Conservation (phyloP, 2,888 invertebrate genomes). For the Dioctria rufipes region DNA sequence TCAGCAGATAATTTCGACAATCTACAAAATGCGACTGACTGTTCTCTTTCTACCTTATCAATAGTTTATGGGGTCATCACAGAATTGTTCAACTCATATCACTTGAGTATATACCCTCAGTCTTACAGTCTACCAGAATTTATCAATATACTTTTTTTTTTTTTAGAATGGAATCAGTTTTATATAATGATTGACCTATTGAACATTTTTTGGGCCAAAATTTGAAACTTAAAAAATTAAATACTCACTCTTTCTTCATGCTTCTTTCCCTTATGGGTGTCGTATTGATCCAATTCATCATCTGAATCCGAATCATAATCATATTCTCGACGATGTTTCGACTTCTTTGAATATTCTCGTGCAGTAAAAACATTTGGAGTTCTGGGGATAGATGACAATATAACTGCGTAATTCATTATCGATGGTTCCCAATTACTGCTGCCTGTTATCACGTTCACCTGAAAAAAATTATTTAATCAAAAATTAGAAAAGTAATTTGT, state of each 20-base stretch:
- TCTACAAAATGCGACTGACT: neutral
- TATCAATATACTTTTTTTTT: neutral
- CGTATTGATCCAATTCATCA: slow-evolving; percentile 66
- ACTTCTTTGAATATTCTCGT: slow-evolving; percentile 66
- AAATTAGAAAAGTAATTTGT: too few species aligned
- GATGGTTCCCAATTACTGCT: neutral
- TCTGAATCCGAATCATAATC: slow-evolving; percentile 75
- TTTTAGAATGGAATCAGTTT: neutral
- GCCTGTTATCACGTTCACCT: neutral
- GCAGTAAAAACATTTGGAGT: slow-evolving; percentile 32
- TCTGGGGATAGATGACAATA: neutral
- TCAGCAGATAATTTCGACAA: neutral
- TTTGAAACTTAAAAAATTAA: neutral
- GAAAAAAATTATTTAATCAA: too few species aligned
- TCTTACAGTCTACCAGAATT: neutral
- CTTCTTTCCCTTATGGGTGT: slow-evolving; percentile 56
- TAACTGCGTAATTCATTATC: slow-evolving; percentile 20
- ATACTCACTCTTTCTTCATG: slow-evolving; percentile 61
- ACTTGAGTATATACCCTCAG: neutral
- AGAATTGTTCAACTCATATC: neutral
- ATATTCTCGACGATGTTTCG: slow-evolving; percentile 67
- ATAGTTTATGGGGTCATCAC: slow-evolving; percentile 33
- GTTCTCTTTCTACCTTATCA: neutral
- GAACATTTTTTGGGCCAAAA: too few species aligned
- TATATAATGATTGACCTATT: too few species aligned